phyloP scores from a whole-genome alignment of 2,888 invertebrate genomes.

The Zelleria hepariella region DNA sequence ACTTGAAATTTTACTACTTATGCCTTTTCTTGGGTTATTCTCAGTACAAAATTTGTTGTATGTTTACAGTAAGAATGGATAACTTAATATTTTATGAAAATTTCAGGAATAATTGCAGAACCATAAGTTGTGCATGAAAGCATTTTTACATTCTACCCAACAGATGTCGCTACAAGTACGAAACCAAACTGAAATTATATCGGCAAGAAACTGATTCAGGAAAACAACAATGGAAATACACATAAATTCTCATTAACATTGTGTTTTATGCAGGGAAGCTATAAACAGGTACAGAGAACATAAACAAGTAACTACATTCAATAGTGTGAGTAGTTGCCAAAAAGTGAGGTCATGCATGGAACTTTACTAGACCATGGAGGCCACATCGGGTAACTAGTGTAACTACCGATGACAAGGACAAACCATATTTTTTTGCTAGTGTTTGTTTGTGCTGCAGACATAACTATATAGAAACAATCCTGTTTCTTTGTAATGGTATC shows the following conservation, averaged over 20 bases:
- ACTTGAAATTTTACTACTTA: no score
- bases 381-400: slow-evolving; percentile 25
- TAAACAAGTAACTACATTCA: background rate
- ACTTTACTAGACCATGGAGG: slow-evolving; percentile 23
- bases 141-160: no score
- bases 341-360: slow-evolving; percentile 15
- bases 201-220: background rate
- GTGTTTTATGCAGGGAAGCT: background rate
- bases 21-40: no score
- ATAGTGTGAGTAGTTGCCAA: background rate
- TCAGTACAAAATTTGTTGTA: no score
- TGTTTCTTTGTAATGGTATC: background rate
- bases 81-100: no score
- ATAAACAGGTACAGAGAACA: background rate
- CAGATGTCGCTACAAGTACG: slow-evolving; percentile 3
- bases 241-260: background rate
- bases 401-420: no score
- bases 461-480: no score
- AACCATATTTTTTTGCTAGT: background rate
- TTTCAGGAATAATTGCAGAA: no score
- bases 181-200: background rate
- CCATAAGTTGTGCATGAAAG: no score
- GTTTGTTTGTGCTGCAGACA: no score
- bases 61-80: no score
- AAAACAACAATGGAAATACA: background rate